phyloP scores from a whole-genome alignment of 1,140 invertebrate species.

The Steinernema khuongi region DNA sequence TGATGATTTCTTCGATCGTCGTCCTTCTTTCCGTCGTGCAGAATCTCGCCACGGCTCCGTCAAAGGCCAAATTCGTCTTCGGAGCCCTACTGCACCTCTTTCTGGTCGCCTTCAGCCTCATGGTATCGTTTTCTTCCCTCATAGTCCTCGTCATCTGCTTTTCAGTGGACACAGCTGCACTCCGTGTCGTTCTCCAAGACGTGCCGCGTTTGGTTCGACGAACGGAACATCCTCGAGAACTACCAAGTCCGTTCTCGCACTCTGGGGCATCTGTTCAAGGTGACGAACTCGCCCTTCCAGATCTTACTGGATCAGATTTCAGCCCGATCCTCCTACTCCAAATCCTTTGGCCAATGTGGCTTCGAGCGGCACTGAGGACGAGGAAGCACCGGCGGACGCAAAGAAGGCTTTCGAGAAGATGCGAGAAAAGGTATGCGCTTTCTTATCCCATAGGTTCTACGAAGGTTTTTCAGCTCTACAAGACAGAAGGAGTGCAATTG shows the following conservation, averaged over 20 bases:
- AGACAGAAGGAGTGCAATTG: background rate
- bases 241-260: background rate
- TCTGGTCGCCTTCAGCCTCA: background rate
- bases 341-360: background rate
- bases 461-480: background rate
- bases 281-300: background rate
- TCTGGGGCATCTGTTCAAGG: conserved; percentile 4
- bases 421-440: background rate
- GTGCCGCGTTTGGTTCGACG: conserved; percentile 6
- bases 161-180: conserved; percentile 1
- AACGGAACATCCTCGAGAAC: background rate
- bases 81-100: background rate
- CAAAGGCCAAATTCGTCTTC: background rate
- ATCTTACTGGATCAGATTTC: background rate
- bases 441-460: background rate
- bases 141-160: background rate
- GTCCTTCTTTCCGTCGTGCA: background rate
- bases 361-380: background rate
- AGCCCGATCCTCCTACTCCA: conserved; percentile 5
- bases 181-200: background rate
- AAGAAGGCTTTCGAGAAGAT: background rate
- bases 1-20: conserved; percentile 11
- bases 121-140: background rate
- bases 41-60: background rate
- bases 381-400: background rate